These are phyloP conservation scores for Narcine bancroftii DNA, from an alignment of 2,113 vertebrate species.

Conservation along the genomic window DNA sequence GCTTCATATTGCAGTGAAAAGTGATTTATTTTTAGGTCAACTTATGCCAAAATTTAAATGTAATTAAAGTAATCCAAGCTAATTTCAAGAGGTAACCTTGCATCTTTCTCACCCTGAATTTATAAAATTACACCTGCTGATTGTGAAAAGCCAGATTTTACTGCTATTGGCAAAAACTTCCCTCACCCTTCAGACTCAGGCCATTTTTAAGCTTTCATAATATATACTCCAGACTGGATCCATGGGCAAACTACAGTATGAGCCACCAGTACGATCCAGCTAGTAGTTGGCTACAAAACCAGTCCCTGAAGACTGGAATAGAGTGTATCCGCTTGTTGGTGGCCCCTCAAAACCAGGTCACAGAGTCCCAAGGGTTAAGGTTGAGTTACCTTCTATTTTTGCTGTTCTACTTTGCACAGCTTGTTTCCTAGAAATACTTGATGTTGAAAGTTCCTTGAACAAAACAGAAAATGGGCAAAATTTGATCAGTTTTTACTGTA, in stretches of 20 bases:
- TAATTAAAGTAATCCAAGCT: neutral
- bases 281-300: too few species aligned
- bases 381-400: neutral
- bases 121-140: neutral
- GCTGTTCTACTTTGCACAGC: neutral
- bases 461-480: neutral
- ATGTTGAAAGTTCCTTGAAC: neutral
- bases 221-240: too few species aligned
- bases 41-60: neutral
- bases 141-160: neutral
- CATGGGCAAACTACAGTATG: too few species aligned
- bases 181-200: too few species aligned
- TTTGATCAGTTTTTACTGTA: neutral
- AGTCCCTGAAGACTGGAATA: too few species aligned
- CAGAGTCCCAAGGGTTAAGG: too few species aligned
- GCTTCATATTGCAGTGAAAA: neutral
- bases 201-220: too few species aligned
- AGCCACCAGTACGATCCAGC: too few species aligned
- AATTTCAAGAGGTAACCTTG: neutral
- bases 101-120: neutral
- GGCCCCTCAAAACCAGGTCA: too few species aligned
- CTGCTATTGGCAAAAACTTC: neutral
- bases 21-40: neutral
- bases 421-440: neutral
- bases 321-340: too few species aligned